Conservation (phyloP, 2,888 invertebrate species). For the Dasypogon diadema region DNA sequence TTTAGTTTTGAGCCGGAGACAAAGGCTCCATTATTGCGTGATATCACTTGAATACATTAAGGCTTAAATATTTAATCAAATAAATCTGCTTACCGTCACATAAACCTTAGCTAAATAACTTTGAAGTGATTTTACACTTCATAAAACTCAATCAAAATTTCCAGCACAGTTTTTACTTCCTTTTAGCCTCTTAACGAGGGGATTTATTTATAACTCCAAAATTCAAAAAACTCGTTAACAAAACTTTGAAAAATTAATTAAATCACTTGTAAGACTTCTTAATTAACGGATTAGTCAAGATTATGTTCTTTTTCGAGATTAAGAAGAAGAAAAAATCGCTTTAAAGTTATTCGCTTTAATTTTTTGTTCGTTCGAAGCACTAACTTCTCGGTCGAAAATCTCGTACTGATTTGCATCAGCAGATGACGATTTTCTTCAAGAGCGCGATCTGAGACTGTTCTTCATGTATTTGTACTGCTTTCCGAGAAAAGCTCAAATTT, state of each 20-base stretch:
- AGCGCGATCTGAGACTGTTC: not conserved
- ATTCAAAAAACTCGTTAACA: not conserved
- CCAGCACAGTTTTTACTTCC: not conserved
- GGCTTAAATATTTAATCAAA: too few relatives aligned
- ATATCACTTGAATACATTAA: not conserved
- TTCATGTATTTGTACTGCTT: conserved; percentile 4
- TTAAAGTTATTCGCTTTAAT: conserved; percentile 4
- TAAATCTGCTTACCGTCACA: not conserved
- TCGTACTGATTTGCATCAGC: conserved; percentile 49
- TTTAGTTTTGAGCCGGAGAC: not conserved
- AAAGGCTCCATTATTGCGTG: not conserved
- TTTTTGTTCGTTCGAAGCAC: conserved; percentile 40
- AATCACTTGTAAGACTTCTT: not conserved
- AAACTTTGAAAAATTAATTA: not conserved
- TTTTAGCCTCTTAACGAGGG: not conserved
- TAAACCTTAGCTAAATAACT: not conserved
- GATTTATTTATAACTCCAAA: not conserved
- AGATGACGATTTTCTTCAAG: not conserved
- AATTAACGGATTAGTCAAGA: not conserved
- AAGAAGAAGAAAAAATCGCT: conserved; percentile 1
- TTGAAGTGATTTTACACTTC: not conserved
- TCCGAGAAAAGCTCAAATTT: conserved; percentile 41
- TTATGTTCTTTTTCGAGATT: not conserved
- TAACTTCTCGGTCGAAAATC: conserved; percentile 44
- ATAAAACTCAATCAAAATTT: not conserved